Percentiles rank a stretch among this genome's conserved stretches.
phyloP scores from a whole-genome alignment of 2,113 vertebrate species.

The Centrocercus urophasianus region DNA sequence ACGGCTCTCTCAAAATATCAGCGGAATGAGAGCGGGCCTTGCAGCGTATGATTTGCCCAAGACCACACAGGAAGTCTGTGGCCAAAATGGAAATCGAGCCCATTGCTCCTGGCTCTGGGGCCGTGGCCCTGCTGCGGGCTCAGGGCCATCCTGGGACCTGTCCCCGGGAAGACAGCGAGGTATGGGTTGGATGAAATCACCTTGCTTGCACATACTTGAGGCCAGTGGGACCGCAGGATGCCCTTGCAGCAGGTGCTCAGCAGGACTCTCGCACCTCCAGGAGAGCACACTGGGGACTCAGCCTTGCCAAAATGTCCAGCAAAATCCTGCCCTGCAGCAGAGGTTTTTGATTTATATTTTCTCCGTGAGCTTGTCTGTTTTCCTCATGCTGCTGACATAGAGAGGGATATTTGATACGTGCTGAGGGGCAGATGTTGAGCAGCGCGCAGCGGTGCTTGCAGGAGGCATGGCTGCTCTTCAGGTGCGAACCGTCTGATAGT shows the following conservation, averaged over 20 bases:
- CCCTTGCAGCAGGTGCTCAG: constrained; percentile 26
- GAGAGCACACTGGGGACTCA: accelerated
- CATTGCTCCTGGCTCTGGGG: not conserved
- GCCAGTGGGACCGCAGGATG: not conserved
- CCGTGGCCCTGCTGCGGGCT: accelerated
- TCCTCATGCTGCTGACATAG: constrained; percentile 71
- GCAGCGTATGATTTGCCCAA: constrained; percentile 56
- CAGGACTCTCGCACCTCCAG: not conserved
- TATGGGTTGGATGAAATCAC: not conserved
- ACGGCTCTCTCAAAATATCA: constrained; percentile 65
- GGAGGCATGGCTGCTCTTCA: constrained; percentile 63
- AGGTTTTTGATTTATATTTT: constrained; percentile 71
- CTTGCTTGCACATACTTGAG: not conserved
- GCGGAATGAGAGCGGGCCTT: not conserved
- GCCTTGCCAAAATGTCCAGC: not conserved
- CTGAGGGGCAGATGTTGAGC: constrained; percentile 73
- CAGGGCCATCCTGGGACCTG: not conserved
- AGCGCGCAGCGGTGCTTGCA: not conserved
- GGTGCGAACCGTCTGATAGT: constrained; percentile 67
- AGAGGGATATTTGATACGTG: constrained; percentile 68
- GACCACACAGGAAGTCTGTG: constrained; percentile 71
- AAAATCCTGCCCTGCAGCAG: constrained; percentile 35
- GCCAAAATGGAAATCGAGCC: constrained; percentile 24
- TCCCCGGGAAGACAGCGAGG: accelerated
- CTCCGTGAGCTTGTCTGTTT: constrained; percentile 64